phyloP scores from a whole-genome alignment of 2,113 vertebrate genomes.

The Macrotus californicus region DNA sequence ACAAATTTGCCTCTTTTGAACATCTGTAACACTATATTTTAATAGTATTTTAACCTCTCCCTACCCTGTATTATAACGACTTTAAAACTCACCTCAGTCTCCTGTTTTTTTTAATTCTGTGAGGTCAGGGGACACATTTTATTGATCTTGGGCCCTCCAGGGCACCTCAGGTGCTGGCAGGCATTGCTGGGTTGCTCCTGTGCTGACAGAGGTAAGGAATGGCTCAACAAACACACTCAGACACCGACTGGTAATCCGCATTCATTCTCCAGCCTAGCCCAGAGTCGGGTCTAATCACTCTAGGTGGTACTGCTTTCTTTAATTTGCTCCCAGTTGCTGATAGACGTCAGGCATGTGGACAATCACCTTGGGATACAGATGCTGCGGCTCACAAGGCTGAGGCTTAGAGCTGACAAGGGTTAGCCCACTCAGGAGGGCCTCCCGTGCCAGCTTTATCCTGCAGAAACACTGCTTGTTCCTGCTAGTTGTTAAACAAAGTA shows the following conservation, averaged over 20 bases:
- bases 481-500: slow-evolving; percentile 80
- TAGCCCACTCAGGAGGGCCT: slow-evolving; percentile 72
- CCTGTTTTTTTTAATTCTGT: not conserved
- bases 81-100: not conserved
- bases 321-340: slow-evolving; percentile 56
- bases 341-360: slow-evolving; percentile 51
- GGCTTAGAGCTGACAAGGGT: slow-evolving; percentile 78
- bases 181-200: not conserved
- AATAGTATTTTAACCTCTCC: slow-evolving; percentile 14
- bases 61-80: not conserved
- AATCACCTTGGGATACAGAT: slow-evolving; percentile 76
- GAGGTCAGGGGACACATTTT: not conserved
- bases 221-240: not conserved
- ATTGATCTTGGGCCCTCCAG: not conserved
- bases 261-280: not conserved
- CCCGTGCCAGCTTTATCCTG: slow-evolving; percentile 75
- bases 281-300: not conserved
- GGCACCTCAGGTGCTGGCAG: not conserved
- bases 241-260: slow-evolving; percentile 7
- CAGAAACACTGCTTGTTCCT: slow-evolving; percentile 79
- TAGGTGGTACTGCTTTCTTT: slow-evolving; percentile 39
- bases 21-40: not conserved
- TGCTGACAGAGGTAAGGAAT: not conserved
- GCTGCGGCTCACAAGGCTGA: slow-evolving; percentile 74
- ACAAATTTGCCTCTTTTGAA: not conserved